Percentiles rank a stretch among this genome's conserved stretches.
phyloP scores from a whole-genome alignment of 2,797 vertebrate species.

The Artibeus lituratus region DNA sequence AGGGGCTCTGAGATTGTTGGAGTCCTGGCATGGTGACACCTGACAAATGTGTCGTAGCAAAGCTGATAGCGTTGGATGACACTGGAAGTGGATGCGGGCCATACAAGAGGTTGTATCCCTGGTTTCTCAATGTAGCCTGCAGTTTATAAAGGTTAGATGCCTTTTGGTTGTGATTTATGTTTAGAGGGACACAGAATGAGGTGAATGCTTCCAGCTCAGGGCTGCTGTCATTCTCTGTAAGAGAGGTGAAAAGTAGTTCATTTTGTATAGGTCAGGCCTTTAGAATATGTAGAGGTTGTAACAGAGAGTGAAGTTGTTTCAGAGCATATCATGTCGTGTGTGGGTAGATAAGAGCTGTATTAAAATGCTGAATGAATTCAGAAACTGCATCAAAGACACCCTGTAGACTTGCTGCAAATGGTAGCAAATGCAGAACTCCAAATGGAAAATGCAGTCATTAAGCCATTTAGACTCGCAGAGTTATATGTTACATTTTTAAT shows the following conservation, averaged over 20 bases:
- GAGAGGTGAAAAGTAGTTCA: neutral
- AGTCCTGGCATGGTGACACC: neutral
- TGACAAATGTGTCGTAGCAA: neutral
- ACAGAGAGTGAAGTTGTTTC: slow-evolving; percentile 35
- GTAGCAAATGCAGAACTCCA: neutral
- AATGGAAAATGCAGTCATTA: neutral
- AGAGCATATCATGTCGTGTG: neutral
- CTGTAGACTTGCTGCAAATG: neutral
- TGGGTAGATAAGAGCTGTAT: slow-evolving; percentile 28
- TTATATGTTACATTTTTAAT: neutral
- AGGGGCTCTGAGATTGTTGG: neutral
- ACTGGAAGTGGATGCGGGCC: neutral
- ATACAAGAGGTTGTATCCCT: neutral
- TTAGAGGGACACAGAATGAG: neutral
- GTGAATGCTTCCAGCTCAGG: neutral
- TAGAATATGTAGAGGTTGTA: neutral
- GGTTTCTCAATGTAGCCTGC: neutral
- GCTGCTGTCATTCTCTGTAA: neutral
- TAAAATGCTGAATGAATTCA: slow-evolving; percentile 34
- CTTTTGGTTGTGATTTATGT: neutral
- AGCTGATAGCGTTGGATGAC: neutral
- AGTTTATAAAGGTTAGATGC: neutral
- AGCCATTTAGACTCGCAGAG: neutral
- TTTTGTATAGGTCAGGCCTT: neutral
- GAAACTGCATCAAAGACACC: neutral